These are phyloP conservation scores for Lasioglossum morio DNA, from an alignment of 2,888 invertebrate genomes.

Conservation along the genomic window DNA sequence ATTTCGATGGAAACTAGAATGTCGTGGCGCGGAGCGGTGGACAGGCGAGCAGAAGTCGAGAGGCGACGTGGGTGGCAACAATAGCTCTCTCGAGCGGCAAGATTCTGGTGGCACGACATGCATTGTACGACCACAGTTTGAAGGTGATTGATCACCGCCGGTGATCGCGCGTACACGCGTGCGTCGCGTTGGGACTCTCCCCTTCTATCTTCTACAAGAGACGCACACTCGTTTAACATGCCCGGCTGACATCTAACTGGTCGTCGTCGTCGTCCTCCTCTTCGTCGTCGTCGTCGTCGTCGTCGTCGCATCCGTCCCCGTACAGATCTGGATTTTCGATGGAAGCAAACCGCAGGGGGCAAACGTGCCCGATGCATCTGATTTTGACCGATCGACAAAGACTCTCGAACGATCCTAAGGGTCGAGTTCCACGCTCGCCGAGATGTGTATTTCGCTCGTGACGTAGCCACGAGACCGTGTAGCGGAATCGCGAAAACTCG, in stretches of 20 bases:
- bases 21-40: conserved; percentile 17
- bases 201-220: conserved; percentile 44
- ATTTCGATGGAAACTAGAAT: conserved; percentile 47
- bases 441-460: background rate
- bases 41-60: conserved; percentile 49
- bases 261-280: conserved; percentile 27
- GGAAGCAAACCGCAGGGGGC: conserved; percentile 67
- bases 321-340: conserved; percentile 71
- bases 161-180: conserved; percentile 65
- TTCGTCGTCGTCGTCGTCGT: conserved; percentile 20
- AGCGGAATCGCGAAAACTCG: background rate
- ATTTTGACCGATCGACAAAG: conserved; percentile 68
- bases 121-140: conserved; percentile 79
- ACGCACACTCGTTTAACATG: conserved; percentile 60
- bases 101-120: conserved; percentile 79
- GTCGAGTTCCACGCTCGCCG: background rate
- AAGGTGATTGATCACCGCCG: conserved; percentile 82
- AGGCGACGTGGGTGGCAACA: conserved; percentile 82
- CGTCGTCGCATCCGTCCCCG: conserved; percentile 32
- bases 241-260: conserved; percentile 65
- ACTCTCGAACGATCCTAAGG: conserved; percentile 11
- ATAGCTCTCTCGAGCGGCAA: conserved; percentile 76
- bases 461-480: background rate
- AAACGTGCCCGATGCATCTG: conserved; percentile 53
- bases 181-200: conserved; percentile 41